Conservation (phyloP, 2,797 vertebrate genomes). For the Ctenopoma kingsleyae region DNA sequence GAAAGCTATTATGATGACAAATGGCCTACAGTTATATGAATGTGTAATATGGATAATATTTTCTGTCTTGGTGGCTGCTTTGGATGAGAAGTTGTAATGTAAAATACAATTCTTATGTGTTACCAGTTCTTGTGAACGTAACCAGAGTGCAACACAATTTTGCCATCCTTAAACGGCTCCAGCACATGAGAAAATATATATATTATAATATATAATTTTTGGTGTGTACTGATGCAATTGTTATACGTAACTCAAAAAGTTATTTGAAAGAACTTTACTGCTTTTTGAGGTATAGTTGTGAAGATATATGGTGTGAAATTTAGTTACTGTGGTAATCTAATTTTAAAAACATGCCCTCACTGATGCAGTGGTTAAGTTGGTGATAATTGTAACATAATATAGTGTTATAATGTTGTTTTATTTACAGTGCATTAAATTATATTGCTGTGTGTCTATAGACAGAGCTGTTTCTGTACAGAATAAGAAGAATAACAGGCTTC, state of each 20-base stretch:
- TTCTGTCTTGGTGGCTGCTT: background rate
- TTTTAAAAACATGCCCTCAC: background rate
- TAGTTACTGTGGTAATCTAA: background rate
- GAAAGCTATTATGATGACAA: background rate
- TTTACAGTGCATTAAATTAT: background rate
- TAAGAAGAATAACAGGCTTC: background rate
- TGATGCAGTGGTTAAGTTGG: background rate
- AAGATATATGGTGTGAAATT: background rate
- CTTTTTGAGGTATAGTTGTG: background rate
- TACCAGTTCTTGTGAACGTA: background rate
- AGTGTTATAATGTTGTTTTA: background rate
- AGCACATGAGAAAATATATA: conserved; percentile 15
- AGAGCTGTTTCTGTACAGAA: background rate
- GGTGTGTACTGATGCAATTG: background rate
- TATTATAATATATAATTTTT: background rate
- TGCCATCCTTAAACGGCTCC: background rate
- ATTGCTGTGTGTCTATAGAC: background rate
- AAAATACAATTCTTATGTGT: background rate
- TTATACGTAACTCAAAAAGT: background rate
- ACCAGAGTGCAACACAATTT: background rate
- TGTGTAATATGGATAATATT: background rate
- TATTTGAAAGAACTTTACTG: background rate
- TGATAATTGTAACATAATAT: background rate
- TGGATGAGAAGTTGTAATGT: background rate
- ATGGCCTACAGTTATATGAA: background rate